Evolutionary conservation across 2,113 vertebrate genomes (phyloP).

Genomic region (Danionella cerebrum): DNA sequence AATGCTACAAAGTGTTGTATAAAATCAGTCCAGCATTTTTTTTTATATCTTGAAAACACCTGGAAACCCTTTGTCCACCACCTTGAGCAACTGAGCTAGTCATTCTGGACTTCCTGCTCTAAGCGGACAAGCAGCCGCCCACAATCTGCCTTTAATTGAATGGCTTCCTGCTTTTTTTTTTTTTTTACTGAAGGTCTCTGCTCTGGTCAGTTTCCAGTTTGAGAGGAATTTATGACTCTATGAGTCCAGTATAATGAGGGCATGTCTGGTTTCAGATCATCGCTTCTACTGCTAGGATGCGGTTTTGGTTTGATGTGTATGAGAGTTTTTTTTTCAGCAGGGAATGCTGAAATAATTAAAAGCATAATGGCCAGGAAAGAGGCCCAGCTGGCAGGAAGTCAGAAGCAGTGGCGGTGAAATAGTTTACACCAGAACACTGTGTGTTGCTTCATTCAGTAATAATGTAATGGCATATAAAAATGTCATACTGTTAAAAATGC

Average conservation of each 20-base stretch:
- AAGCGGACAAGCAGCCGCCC: not conserved
- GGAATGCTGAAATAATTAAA: slow-evolving; percentile 22
- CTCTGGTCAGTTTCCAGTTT: not conserved
- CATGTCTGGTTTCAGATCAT: not conserved
- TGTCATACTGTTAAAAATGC: too few relatives aligned
- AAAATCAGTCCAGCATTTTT: too few relatives aligned
- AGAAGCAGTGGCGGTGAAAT: not conserved
- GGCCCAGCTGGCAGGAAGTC: slow-evolving; percentile 23
- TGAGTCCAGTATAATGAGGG: not conserved
- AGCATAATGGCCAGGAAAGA: slow-evolving; percentile 19
- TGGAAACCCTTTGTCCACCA: not conserved
- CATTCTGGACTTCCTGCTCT: not conserved
- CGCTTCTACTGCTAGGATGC: not conserved
- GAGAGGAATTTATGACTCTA: not conserved
- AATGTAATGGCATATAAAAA: too few relatives aligned
- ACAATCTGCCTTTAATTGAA: not conserved
- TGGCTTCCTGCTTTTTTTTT: not conserved
- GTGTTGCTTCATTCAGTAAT: too few relatives aligned
- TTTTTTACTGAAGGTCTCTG: not conserved
- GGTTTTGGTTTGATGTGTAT: not conserved
- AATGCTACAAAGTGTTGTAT: too few relatives aligned
- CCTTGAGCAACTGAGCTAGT: not conserved
- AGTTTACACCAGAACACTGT: not conserved
- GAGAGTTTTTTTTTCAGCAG: not conserved
- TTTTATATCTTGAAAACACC: too few relatives aligned